Base-by-base conservation (phyloP, 2,888 invertebrate species). In the Trilocha varians region DNA sequence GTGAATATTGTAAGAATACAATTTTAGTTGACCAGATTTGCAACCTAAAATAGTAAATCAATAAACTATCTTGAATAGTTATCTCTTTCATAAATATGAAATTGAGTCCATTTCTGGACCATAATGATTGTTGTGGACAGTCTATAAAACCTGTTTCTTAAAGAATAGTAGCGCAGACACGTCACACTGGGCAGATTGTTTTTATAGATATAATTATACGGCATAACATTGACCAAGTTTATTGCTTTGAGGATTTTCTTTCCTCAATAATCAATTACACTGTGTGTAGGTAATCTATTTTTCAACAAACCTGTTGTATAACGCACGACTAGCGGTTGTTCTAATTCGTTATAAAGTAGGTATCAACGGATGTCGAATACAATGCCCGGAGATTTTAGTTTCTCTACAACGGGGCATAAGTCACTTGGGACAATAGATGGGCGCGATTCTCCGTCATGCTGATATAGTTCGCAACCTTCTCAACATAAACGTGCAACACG, bases 351-450 rank as follows among this genome's bases (percentile, higher is more conserved):
- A 36, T 42, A 49, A 49, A 52, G 51, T 55, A 54, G 13, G 16
- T 18, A 49, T 52, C 46, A 50, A 46, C 59, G 61, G 64, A 64
- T 65, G 59, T 55, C 52, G 49, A 65, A 69, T 43, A 73, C 70
- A 74, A 75, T 74, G 61, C 60, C 61, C 65, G 62, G 61, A 60
- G 65, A 70, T 66, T 70, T 74, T 68, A 50, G 63, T 54, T 55
- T 52, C 56, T 58, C 50, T 60, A 53, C 54, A 52, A 70, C 65
- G 61, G 62, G 60, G 60, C 63, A 73, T 74, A 71, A 70, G 65
- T 74, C 67, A 70, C 64, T 64, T 59, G 61, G 59, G 78, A 83
- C 82, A 82, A 79, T 82, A 54, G 74, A 59, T 68, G 78, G 79
- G 76, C 58, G 75, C 56, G 78, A 70, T 66, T 32, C 42, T 17